A percentile compares a stretch with the other conserved stretches of the same genome.
These are phyloP conservation scores for Talpa occidentalis DNA, from an alignment of 2,113 vertebrate genomes.

Conservation along the genomic window DNA sequence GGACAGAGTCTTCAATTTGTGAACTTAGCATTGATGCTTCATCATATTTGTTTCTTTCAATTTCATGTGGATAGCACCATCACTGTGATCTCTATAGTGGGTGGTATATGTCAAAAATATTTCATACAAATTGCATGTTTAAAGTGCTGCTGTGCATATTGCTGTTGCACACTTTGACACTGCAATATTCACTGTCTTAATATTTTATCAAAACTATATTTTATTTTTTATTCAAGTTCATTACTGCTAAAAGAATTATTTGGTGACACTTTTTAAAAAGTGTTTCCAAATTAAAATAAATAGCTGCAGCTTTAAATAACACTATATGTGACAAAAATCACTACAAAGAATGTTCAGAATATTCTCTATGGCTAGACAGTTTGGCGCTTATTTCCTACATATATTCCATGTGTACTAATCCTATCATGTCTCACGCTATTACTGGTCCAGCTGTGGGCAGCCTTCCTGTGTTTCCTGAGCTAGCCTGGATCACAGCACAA, in stretches of 20 bases:
- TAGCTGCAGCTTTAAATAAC: neutral
- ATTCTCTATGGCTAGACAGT: neutral
- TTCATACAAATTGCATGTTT: neutral
- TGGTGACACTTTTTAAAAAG: neutral
- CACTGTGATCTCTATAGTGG: neutral
- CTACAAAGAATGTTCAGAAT: neutral
- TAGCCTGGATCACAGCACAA: neutral
- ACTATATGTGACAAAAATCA: neutral
- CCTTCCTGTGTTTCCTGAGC: neutral
- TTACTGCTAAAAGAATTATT: neutral
- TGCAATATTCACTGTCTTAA: neutral
- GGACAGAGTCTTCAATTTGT: neutral
- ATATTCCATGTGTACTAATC: neutral
- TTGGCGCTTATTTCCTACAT: neutral
- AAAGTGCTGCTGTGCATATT: neutral
- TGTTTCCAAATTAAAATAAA: neutral
- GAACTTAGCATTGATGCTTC: neutral
- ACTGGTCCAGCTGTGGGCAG: neutral
- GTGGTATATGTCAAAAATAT: neutral
- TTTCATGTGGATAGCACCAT: neutral
- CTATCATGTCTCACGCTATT: neutral
- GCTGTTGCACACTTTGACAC: no score
- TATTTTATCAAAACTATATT: neutral
- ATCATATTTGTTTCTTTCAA: neutral
- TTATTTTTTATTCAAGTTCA: neutral